A percentile compares a stretch with the other conserved stretches of the same genome.
Conservation (phyloP, 2,888 invertebrate species). For the Drosophila koepferae region DNA sequence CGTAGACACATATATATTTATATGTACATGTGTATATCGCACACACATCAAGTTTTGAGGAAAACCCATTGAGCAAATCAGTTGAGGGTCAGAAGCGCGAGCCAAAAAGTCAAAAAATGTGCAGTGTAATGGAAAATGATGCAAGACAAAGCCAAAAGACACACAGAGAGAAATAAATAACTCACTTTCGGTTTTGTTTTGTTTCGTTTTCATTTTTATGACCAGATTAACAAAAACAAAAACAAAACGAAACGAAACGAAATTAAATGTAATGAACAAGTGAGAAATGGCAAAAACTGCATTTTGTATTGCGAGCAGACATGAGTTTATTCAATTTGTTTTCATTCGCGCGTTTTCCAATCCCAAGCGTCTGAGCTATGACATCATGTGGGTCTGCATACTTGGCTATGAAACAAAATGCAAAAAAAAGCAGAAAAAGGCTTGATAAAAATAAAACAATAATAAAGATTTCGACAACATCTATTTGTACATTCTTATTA, state of each 20-base stretch:
- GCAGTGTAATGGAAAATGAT: slow-evolving; percentile 14
- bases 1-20: background rate
- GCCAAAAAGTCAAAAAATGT: slow-evolving; percentile 46
- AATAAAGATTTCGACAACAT: slow-evolving; percentile 5
- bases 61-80: slow-evolving; percentile 41
- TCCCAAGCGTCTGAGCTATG: slow-evolving; percentile 26
- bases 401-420: slow-evolving; percentile 27
- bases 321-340: slow-evolving; percentile 37
- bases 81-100: slow-evolving; percentile 64
- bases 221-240: slow-evolving; percentile 37
- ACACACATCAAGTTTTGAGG: slow-evolving; percentile 18
- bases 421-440: slow-evolving; percentile 4
- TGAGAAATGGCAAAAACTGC: slow-evolving; percentile 49
- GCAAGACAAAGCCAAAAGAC: slow-evolving; percentile 18
- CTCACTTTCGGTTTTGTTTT: slow-evolving; percentile 51
- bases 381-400: slow-evolving; percentile 46
- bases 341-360: slow-evolving; percentile 14
- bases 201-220: background rate
- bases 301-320: slow-evolving; percentile 37
- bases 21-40: background rate
- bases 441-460: slow-evolving; percentile 15
- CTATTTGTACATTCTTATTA: too few relatives aligned
- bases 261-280: slow-evolving; percentile 22
- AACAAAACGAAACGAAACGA: slow-evolving; percentile 11
- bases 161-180: slow-evolving; percentile 34